Conservation (phyloP, 2,113 vertebrate genomes). For the Pipra filicauda region DNA sequence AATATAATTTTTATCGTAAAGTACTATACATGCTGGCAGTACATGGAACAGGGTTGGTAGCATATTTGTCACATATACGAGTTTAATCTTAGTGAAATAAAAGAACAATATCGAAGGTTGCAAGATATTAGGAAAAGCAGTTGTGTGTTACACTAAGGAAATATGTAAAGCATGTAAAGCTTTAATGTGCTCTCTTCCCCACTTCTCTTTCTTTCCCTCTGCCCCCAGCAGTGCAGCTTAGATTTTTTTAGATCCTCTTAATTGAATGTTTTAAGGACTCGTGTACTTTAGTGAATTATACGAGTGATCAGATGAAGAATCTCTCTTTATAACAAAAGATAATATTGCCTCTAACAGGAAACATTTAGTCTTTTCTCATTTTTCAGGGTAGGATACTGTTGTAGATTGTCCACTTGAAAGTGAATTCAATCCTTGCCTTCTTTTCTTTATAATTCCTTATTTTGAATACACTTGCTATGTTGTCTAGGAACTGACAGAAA, state of each 20-base stretch:
- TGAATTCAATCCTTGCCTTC: not conserved
- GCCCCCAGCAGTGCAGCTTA: not conserved
- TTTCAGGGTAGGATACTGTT: not conserved
- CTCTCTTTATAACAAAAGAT: not conserved
- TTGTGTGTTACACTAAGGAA: not conserved
- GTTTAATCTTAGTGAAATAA: slow-evolving; percentile 8
- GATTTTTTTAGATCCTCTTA: not conserved
- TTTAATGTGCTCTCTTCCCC: not conserved
- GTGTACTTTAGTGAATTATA: not conserved
- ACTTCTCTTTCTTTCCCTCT: not conserved
- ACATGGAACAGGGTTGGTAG: not conserved
- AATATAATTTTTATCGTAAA: not conserved
- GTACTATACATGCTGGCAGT: not conserved
- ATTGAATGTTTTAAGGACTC: not conserved
- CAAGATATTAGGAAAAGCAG: not conserved
- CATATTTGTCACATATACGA: not conserved
- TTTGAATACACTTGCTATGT: not conserved
- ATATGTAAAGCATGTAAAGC: not conserved
- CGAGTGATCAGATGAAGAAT: slow-evolving; percentile 12
- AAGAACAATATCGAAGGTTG: not conserved
- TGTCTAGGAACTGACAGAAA: not conserved
- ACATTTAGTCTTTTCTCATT: not conserved
- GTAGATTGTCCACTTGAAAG: not conserved
- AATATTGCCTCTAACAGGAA: not conserved
- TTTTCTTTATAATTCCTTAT: not conserved